phyloP scores from a whole-genome alignment of 2,888 invertebrate genomes.

The Monoplex corrugatus region DNA sequence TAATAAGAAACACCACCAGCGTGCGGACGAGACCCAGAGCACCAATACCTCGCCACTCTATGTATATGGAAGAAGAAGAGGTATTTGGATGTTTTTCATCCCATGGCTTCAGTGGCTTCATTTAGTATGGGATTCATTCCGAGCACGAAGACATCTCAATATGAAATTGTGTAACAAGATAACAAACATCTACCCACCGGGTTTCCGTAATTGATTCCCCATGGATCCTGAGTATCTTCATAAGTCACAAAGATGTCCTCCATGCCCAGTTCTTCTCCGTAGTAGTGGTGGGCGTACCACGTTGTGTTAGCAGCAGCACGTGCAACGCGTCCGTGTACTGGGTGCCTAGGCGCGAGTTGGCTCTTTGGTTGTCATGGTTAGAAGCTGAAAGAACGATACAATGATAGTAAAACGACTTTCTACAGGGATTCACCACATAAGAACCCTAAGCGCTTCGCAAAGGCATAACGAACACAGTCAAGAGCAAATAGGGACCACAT shows the following conservation, averaged over 20 bases:
- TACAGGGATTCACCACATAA: too few relatives aligned
- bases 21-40: too few relatives aligned
- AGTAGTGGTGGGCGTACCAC: constrained; percentile 94
- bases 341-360: constrained; percentile 85
- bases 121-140: too few relatives aligned
- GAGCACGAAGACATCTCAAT: too few relatives aligned
- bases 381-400: constrained; percentile 61
- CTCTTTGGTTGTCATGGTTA: constrained; percentile 74
- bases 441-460: too few relatives aligned
- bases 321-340: constrained; percentile 89
- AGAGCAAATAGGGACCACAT: too few relatives aligned
- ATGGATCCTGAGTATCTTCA: constrained; percentile 69
- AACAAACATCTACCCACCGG: constrained; percentile 48
- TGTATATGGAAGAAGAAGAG: too few relatives aligned
- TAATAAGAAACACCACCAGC: too few relatives aligned
- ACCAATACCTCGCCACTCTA: too few relatives aligned
- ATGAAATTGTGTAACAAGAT: too few relatives aligned
- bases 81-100: too few relatives aligned
- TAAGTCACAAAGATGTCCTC: constrained; percentile 82
- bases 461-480: too few relatives aligned
- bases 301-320: constrained; percentile 90
- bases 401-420: neutral
- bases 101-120: neutral
- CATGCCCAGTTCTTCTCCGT: constrained; percentile 95
- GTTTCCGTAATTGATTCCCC: constrained; percentile 49